Conservation (phyloP, 2,797 vertebrate species). For the Xerus rutilus region DNA sequence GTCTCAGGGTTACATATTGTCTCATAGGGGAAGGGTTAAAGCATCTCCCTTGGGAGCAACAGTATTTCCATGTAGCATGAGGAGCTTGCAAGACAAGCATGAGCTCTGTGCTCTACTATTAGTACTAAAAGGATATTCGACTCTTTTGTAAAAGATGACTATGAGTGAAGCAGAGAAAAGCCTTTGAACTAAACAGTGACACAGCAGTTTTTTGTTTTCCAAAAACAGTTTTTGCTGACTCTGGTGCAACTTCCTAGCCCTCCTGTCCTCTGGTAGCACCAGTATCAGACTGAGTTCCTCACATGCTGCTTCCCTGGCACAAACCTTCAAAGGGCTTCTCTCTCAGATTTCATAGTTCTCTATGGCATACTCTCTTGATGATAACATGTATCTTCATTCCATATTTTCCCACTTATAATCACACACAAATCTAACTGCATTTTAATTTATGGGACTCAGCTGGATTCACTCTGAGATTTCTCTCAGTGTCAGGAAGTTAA, state of each 20-base stretch:
- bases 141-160: neutral
- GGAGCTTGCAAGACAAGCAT: neutral
- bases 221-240: neutral
- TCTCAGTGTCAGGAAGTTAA: neutral
- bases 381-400: neutral
- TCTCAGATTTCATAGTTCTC: neutral
- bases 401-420: neutral
- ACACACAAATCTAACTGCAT: neutral
- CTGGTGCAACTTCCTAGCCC: no score
- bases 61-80: rapidly evolving
- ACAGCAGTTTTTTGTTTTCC: neutral
- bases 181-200: neutral
- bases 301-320: neutral
- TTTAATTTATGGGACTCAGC: neutral
- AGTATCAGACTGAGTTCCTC: neutral
- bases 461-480: neutral
- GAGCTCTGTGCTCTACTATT: neutral
- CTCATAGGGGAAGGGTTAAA: neutral
- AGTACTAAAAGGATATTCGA: neutral
- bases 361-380: no score
- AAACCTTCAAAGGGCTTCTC: neutral
- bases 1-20: neutral
- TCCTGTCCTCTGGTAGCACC: neutral
- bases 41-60: neutral
- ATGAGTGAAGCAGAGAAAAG: neutral